Conservation (phyloP, 2,888 invertebrate species). For the Eumerus sabulonum region DNA sequence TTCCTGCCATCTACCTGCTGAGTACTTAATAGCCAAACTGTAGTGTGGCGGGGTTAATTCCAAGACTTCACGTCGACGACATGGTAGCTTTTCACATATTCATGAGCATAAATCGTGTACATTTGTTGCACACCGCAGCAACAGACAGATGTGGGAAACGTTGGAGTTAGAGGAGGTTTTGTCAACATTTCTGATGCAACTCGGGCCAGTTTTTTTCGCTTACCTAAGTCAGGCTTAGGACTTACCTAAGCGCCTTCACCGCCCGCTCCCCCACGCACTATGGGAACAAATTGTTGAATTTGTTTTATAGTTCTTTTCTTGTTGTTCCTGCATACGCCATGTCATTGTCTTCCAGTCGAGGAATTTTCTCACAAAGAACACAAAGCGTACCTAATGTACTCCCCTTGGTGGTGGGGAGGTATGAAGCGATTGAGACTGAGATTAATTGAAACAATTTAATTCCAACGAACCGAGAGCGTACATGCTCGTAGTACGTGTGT, state of each 20-base stretch:
- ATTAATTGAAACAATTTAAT: constrained; percentile 68
- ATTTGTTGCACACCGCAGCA: constrained; percentile 9
- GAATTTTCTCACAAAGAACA: constrained; percentile 59
- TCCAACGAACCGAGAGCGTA: constrained; percentile 21
- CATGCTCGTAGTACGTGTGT: background rate
- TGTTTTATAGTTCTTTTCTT: too few species aligned
- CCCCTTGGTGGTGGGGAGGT: background rate
- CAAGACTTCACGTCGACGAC: background rate
- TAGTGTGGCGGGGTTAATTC: constrained; percentile 46
- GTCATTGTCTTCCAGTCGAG: constrained; percentile 54
- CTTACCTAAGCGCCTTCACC: constrained; percentile 52
- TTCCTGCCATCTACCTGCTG: constrained; percentile 35
- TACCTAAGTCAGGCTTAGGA: constrained; percentile 37
- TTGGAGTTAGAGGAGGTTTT: constrained; percentile 45
- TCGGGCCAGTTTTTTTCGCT: constrained; percentile 5
- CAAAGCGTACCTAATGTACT: constrained; percentile 40
- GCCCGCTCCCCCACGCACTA: constrained; percentile 60
- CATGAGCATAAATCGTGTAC: constrained; percentile 52
- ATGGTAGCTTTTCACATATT: constrained; percentile 51
- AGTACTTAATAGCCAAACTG: constrained; percentile 10
- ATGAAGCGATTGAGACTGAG: constrained; percentile 63
- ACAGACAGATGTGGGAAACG: constrained; percentile 15
- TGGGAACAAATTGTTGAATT: constrained; percentile 44
- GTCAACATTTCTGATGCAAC: constrained; percentile 53
- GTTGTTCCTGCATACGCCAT: constrained; percentile 32